Conservation (phyloP, 2,797 vertebrate genomes). For the Chelon labrosus region DNA sequence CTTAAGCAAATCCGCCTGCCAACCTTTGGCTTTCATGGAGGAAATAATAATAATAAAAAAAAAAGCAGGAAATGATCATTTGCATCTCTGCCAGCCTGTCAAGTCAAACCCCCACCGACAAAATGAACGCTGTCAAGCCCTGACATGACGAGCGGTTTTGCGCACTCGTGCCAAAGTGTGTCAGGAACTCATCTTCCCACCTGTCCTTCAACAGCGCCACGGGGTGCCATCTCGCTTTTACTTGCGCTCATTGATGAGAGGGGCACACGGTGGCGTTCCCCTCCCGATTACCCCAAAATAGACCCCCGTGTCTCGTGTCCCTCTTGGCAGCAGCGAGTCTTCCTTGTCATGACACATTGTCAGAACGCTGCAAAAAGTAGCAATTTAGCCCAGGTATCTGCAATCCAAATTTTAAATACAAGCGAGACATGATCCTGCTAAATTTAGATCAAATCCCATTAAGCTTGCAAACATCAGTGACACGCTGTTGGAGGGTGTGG, state of each 20-base stretch:
- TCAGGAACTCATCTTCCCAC: slow-evolving; percentile 80
- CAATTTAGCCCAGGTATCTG: slow-evolving; percentile 82
- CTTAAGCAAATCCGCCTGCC: slow-evolving; percentile 61
- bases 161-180: slow-evolving; percentile 73
- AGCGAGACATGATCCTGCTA: slow-evolving; percentile 75
- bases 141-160: slow-evolving; percentile 68
- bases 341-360: slow-evolving; percentile 82
- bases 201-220: slow-evolving; percentile 76
- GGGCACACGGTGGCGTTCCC: slow-evolving; percentile 57
- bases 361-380: slow-evolving; percentile 76
- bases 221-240: slow-evolving; percentile 79
- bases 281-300: slow-evolving; percentile 79
- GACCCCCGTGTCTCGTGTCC: slow-evolving; percentile 64
- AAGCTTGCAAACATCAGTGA: slow-evolving; percentile 76
- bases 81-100: slow-evolving; percentile 84
- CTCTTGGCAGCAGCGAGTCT: slow-evolving; percentile 76
- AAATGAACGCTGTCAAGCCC: slow-evolving; percentile 80
- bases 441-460: slow-evolving; percentile 85
- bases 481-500: slow-evolving; percentile 64
- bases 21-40: slow-evolving; percentile 80
- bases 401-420: slow-evolving; percentile 75
- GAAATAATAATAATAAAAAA: slow-evolving; percentile 30
- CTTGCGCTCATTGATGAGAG: slow-evolving; percentile 60
- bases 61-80: slow-evolving; percentile 84
- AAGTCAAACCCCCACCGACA: slow-evolving; percentile 79